Conservation (phyloP, 2,113 vertebrate species). For the Plestiodon gilberti region DNA sequence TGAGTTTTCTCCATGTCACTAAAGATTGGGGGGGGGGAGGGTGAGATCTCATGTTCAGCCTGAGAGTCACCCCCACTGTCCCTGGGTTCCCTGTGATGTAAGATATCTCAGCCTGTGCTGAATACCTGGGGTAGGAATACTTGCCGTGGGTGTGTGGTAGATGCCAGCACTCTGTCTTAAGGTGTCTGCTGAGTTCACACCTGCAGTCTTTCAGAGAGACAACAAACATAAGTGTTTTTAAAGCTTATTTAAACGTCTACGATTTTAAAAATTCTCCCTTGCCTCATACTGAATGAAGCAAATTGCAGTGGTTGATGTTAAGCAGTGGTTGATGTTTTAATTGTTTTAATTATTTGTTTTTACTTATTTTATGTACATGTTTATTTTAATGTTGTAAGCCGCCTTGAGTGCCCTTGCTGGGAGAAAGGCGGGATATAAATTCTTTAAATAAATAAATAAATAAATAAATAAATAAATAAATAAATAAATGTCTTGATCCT, state of each 20-base stretch:
- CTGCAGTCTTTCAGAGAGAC: not conserved
- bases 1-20: not conserved
- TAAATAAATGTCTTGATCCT: not conserved
- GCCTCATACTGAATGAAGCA: no score
- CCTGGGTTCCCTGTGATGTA: not conserved
- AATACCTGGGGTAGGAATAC: not conserved
- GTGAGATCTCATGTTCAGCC: not conserved
- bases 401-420: no score
- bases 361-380: no score
- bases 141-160: not conserved
- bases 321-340: no score
- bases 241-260: not conserved
- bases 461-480: no score
- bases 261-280: not conserved
- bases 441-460: no score
- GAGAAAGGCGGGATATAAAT: no score
- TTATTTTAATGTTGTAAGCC: no score
- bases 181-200: not conserved
- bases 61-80: no score
- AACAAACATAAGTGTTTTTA: not conserved
- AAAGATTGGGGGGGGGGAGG: not conserved
- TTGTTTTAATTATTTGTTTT: no score
- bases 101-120: not conserved
- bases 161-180: not conserved
- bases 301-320: not conserved